Base-by-base conservation (phyloP, 2,113 vertebrate genomes). In the Lepus americanus region DNA sequence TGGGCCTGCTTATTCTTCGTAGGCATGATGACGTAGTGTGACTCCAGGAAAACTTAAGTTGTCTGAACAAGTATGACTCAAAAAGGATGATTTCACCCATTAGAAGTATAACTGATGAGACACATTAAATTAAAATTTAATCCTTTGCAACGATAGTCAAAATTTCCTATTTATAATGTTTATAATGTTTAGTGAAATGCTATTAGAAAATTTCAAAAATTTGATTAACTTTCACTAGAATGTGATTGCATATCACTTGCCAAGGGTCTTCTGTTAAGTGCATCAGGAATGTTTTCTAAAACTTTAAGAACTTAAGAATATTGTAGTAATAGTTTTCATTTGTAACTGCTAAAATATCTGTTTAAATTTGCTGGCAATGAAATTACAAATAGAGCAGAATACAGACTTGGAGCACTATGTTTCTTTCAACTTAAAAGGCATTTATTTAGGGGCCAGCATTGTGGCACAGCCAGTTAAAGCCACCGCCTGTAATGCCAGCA, bases 281-380 rank as follows among this genome's bases (percentile, higher is more conserved):
- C 20, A 55, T 61, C 14, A 77, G 53, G 8, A 92, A 59, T 44
- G 39, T 81, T 92, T 89, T 88, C 31, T 44, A 72, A 80, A 90
- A 77, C n/a, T 87, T 94, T 84, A 77, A 85, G 64, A 94, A 69
- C 51, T 79, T 76, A 80, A 94, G n/a, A 70, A 79, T 72, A 67
- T 66, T 78, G 31, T 12, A 80, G 14, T 64, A 92, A 88, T 61
- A 53, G 16, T 49, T 61, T 55, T 4, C 13, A 83, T 0, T 16
- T 66, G 88, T 87, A 87, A 27, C 31, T 84, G 55, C 44, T 44
- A 7, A 44, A 6, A 13, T 61, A 81, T 59, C 59, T 91, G 5
- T 73, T 95, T 92, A 39, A 80, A 74, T 90, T 76, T 72, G 44
- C 82, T 86, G 53, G 25, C 44, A 72, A 59, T 82, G 67, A 76